These are phyloP conservation scores for Drosophila koepferae DNA, from an alignment of 2,888 invertebrate species.

Conservation along the genomic window DNA sequence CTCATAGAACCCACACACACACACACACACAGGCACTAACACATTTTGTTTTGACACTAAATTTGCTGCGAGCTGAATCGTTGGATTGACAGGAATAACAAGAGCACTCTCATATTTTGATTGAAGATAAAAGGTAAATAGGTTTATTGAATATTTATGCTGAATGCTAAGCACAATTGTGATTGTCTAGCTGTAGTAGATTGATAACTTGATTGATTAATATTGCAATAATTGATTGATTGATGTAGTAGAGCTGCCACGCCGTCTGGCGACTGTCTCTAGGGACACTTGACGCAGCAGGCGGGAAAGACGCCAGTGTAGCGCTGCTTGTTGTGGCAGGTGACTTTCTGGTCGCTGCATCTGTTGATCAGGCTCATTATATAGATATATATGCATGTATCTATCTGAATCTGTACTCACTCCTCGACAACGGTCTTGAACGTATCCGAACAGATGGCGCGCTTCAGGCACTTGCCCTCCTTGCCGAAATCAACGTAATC, in stretches of 20 bases:
- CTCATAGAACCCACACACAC: too few species aligned
- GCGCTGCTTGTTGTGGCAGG: slow-evolving; percentile 77
- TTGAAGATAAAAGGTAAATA: slow-evolving; percentile 1
- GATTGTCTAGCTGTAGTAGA: background rate
- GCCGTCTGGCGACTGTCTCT: background rate
- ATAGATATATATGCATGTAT: background rate
- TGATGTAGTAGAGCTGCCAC: background rate
- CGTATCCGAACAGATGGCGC: slow-evolving; percentile 77
- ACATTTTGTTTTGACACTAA: background rate
- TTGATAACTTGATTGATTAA: slow-evolving; percentile 11
- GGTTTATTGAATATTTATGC: slow-evolving; percentile 2
- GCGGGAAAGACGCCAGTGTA: slow-evolving; percentile 82
- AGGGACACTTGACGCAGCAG: slow-evolving; percentile 82
- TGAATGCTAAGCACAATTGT: slow-evolving; percentile 4
- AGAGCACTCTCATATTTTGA: background rate
- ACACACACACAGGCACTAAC: background rate
- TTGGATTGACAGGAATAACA: background rate
- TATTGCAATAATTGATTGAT: background rate
- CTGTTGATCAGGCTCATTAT: slow-evolving; percentile 40
- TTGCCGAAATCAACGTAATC: slow-evolving; percentile 81
- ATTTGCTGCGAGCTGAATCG: background rate
- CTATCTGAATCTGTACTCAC: slow-evolving; percentile 60
- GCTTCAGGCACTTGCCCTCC: slow-evolving; percentile 80
- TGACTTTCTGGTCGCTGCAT: slow-evolving; percentile 70
- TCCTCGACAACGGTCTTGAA: slow-evolving; percentile 76